A percentile compares a stretch with the other conserved stretches of the same genome.
These are phyloP conservation scores for Conchocele bisecta DNA, from an alignment of 2,888 invertebrate genomes.

Conservation along the genomic window DNA sequence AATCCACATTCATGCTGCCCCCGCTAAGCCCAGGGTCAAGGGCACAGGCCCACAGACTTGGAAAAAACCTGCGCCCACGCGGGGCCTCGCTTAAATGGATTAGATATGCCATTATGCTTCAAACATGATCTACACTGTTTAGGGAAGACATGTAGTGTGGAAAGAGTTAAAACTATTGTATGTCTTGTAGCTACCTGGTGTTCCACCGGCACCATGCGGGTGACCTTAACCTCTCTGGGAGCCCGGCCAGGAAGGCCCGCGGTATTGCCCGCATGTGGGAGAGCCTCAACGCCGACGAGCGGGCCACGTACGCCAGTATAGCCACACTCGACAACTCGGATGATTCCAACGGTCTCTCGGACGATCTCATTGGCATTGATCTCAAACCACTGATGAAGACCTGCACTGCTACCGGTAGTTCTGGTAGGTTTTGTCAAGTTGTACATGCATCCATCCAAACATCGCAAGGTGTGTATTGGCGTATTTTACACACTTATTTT, in stretches of 20 bases:
- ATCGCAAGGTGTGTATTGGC: no score
- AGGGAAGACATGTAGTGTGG: not conserved
- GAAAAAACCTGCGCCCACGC: no score
- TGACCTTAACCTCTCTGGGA: conserved; percentile 11
- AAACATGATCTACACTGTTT: not conserved
- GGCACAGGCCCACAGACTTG: no score
- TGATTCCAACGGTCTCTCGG: conserved; percentile 40
- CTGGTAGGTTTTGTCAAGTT: no score
- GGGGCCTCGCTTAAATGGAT: no score
- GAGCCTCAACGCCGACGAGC: conserved; percentile 35
- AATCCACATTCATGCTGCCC: no score
- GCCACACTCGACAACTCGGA: conserved; percentile 27
- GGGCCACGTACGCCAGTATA: conserved; percentile 18
- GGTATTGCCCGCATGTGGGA: conserved; percentile 40
- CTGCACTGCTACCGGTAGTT: no score
- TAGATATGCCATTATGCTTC: no score
- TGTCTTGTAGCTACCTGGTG: conserved; percentile 61
- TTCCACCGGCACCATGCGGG: conserved; percentile 67
- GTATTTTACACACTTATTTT: no score
- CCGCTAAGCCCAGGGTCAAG: no score
- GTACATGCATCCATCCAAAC: no score
- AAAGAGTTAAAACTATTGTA: not conserved
- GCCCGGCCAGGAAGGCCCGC: conserved; percentile 6
- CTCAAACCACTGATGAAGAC: conserved; percentile 39
- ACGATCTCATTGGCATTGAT: conserved; percentile 41